These are phyloP conservation scores for Cetoscarus ocellatus DNA, from an alignment of 2,797 vertebrate species.

Conservation along the genomic window DNA sequence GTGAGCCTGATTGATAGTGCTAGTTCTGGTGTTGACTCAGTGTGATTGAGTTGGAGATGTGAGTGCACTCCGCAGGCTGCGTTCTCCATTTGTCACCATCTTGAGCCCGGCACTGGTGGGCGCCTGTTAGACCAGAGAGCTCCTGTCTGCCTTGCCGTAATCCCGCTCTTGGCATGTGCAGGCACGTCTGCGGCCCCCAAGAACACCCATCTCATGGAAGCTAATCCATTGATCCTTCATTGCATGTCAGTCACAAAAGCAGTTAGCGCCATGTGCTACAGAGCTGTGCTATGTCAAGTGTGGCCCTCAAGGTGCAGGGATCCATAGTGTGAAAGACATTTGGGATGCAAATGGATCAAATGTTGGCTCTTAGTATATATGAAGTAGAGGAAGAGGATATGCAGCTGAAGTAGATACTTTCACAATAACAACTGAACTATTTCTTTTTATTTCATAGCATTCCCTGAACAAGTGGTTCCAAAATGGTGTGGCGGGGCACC, in stretches of 20 bases:
- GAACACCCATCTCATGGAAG: constrained; percentile 79
- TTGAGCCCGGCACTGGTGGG: constrained; percentile 48
- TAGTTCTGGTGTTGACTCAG: constrained; percentile 76
- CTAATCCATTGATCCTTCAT: constrained; percentile 85
- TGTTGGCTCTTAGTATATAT: constrained; percentile 16
- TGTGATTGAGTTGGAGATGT: constrained; percentile 79
- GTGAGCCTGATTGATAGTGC: constrained; percentile 45
- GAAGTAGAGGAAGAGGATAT: not conserved
- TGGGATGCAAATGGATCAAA: constrained; percentile 63
- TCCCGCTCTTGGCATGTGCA: constrained; percentile 84
- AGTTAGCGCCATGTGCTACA: constrained; percentile 71
- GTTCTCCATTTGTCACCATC: constrained; percentile 75
- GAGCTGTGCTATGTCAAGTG: constrained; percentile 80
- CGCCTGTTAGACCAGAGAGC: constrained; percentile 55
- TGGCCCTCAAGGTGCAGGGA: constrained; percentile 63
- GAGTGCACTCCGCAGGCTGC: constrained; percentile 58
- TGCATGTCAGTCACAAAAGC: constrained; percentile 77
- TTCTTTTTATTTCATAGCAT: not conserved
- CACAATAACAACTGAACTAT: constrained; percentile 11
- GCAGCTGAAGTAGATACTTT: constrained; percentile 16
- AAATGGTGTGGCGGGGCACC: too few relatives aligned
- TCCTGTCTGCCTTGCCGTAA: constrained; percentile 74
- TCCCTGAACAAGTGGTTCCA: too few relatives aligned
- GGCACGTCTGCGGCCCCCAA: constrained; percentile 77
- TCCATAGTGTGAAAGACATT: constrained; percentile 71